Percentiles rank a stretch among this genome's conserved stretches.
Conservation (phyloP, 2,888 invertebrate species). For the Athripsodes cinereus region DNA sequence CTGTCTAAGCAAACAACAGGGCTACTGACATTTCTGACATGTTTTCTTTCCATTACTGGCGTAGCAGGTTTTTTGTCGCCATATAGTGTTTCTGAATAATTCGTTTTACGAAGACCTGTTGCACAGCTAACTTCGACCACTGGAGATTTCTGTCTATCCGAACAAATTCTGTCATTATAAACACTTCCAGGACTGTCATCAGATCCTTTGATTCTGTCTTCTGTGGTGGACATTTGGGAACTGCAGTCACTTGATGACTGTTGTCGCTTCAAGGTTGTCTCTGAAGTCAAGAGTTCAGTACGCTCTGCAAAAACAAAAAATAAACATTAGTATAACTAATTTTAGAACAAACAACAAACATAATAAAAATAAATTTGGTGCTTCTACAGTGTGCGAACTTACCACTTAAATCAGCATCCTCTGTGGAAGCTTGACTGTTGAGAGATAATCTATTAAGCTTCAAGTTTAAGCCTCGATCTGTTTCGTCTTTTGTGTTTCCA, state of each 20-base stretch:
- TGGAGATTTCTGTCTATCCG: constrained; percentile 34
- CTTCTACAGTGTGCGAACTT: not conserved
- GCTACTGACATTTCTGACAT: constrained; percentile 43
- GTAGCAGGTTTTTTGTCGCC: constrained; percentile 45
- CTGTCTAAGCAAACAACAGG: constrained; percentile 37
- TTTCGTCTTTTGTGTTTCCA: constrained; percentile 33
- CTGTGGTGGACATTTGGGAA: constrained; percentile 39
- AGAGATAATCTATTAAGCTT: constrained; percentile 54
- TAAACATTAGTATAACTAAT: not conserved
- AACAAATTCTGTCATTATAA: constrained; percentile 42
- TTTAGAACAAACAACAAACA: not conserved
- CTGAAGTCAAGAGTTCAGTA: constrained; percentile 42
- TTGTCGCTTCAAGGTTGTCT: constrained; percentile 32
- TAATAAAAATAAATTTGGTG: not conserved
- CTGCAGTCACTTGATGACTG: constrained; percentile 31
- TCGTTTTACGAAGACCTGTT: constrained; percentile 65
- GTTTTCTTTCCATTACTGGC: constrained; percentile 38
- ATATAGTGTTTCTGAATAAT: constrained; percentile 58
- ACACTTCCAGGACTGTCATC: constrained; percentile 27
- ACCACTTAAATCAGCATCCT: constrained; percentile 60
- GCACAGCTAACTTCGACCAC: constrained; percentile 61
- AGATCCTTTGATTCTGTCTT: constrained; percentile 34
- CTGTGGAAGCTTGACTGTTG: constrained; percentile 66
- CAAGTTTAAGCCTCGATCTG: constrained; percentile 31
- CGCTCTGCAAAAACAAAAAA: constrained; percentile 49